Base-by-base conservation (phyloP, 2,797 vertebrate genomes). In the Nannoperca australis region DNA sequence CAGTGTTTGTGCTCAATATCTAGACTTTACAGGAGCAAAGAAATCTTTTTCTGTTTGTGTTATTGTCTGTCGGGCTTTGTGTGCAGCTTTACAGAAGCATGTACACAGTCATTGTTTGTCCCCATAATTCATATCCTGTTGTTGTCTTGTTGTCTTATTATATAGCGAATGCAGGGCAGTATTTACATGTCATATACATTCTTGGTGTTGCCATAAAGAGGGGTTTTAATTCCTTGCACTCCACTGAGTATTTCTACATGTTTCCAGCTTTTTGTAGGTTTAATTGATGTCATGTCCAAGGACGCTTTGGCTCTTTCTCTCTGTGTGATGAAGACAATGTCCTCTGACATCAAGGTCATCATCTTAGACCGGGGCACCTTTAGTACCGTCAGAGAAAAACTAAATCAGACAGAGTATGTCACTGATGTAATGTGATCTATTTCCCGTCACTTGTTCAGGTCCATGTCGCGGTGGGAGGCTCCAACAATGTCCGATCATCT, bases 21-120 rank as follows among this genome's bases (percentile, higher is more conserved):
- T 12, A 36, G 44, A 66, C 22, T 65, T 56, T 53, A 75, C 7
- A 65, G 38, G 0, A 36, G 40, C n/a, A 42, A 32, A 61, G 63
- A 42, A 34, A 69, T 54, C 45, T 63, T 4, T 24, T 40, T 1
- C 18, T 34, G 30, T 73, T 20, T 54, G 27, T 45, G 42, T 36
- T 51, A 15, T 51, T 40, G 22, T 38, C 30, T 50, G 45, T 58
- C 51, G 30, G 50, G 11, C 7, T 55, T 50, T 58, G 24, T 70
- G 10, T 30, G 1, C 32, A 14, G 27, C 24, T 50, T 55, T 49
- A 68, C 70, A 55, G 24, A 13, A 24, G 11, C 2, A 0, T 22
- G 3, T 11, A 34, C 11, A 70, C 24, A 24, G 20, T 12, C 17
- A 20, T 13, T 20, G 3, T 60, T 40, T 45, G 30, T 32, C 1